A percentile compares a stretch with the other conserved stretches of the same genome.
Conservation (phyloP, 1,140 invertebrate species). For the Apolygus lucorum region DNA sequence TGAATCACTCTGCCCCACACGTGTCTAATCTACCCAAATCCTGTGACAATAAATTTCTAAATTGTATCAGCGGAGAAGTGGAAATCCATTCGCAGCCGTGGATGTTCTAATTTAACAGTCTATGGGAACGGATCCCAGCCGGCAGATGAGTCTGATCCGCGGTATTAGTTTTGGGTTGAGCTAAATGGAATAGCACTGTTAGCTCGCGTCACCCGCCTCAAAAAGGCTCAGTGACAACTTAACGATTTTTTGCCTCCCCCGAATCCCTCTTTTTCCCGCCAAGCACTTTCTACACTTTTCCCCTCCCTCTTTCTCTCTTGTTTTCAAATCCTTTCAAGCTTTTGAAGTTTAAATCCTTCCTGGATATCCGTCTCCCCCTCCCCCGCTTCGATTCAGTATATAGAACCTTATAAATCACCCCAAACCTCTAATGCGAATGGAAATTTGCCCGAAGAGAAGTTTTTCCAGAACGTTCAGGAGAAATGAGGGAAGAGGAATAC, state of each 20-base stretch:
- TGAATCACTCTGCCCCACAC: too few species aligned
- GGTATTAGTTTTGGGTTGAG: constrained; percentile 6
- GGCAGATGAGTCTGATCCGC: background rate
- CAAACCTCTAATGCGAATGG: too few species aligned
- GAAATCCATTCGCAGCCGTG: too few species aligned
- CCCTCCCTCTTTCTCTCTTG: background rate
- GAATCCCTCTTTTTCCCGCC: background rate
- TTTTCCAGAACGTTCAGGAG: too few species aligned
- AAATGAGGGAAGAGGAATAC: too few species aligned
- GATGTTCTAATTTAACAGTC: background rate
- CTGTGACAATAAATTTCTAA: too few species aligned
- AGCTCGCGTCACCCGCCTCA: background rate
- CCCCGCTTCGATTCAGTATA: background rate
- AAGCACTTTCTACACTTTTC: background rate
- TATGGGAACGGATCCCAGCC: background rate
- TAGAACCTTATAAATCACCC: background rate
- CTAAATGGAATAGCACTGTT: constrained; percentile 14
- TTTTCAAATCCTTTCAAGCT: background rate
- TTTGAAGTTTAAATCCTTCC: background rate
- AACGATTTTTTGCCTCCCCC: constrained; percentile 3
- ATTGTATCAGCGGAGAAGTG: too few species aligned
- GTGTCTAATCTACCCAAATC: too few species aligned
- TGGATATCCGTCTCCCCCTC: background rate
- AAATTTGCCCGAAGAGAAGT: too few species aligned
- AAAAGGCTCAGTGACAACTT: constrained; percentile 14